These are phyloP conservation scores for Dromas ardeola DNA, from an alignment of 2,113 vertebrate genomes.

Conservation along the genomic window DNA sequence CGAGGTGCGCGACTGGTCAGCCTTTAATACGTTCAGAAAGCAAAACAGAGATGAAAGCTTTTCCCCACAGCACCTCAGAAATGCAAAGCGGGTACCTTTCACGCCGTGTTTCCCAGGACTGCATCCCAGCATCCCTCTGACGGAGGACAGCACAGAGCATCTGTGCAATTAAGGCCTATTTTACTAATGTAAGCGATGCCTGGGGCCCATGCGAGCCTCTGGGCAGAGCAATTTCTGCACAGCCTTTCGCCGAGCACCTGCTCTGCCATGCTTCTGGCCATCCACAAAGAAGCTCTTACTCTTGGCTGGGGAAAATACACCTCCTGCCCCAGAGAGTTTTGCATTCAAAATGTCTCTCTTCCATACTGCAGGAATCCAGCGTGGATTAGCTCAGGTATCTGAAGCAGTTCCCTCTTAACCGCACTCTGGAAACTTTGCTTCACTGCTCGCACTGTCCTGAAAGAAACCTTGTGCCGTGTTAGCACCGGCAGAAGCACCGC, in stretches of 20 bases:
- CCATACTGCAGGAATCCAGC: not conserved
- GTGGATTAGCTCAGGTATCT: not conserved
- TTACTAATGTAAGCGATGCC: not conserved
- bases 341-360: not conserved
- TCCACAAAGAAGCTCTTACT: not conserved
- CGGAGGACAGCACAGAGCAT: not conserved
- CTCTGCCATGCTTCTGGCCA: not conserved
- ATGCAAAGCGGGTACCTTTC: not conserved
- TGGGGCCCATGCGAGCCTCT: not conserved
- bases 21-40: not conserved
- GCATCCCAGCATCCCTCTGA: not conserved
- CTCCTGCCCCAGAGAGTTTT: not conserved
- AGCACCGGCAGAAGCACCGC: not conserved
- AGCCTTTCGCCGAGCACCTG: accelerated
- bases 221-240: not conserved
- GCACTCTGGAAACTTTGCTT: not conserved
- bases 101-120: not conserved
- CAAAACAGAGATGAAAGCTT: not conserved
- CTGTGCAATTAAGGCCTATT: not conserved
- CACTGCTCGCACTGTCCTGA: not conserved
- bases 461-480: not conserved
- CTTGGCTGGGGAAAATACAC: not conserved
- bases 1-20: not conserved
- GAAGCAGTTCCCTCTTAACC: not conserved
- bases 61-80: not conserved